Evolutionary conservation across 2,888 invertebrate genomes (phyloP).

Genomic region (Acrobeloides nanus): DNA sequence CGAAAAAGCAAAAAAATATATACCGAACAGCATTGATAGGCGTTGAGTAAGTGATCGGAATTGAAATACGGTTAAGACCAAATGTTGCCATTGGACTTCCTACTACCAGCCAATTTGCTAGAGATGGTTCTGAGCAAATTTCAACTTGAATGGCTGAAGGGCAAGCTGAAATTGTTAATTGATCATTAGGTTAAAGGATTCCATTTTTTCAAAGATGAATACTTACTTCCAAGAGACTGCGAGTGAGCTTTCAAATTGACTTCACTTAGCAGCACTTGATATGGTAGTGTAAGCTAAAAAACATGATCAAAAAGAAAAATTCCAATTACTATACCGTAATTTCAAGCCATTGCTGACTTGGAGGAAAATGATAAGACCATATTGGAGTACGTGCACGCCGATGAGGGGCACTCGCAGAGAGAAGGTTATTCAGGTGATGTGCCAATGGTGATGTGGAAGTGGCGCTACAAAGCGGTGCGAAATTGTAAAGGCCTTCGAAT

Average conservation of each 20-base stretch:
- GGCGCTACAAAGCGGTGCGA: slow-evolving; percentile 12
- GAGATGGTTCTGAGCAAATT: slow-evolving; percentile 23
- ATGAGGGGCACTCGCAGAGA: slow-evolving; percentile 73
- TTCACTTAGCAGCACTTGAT: slow-evolving; percentile 77
- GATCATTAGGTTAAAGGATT: no score
- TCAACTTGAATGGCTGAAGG: slow-evolving; percentile 36
- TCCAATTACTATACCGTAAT: slow-evolving; percentile 54
- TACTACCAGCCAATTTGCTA: slow-evolving; percentile 13
- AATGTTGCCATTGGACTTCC: slow-evolving; percentile 17
- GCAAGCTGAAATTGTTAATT: slow-evolving; percentile 12
- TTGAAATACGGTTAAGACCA: slow-evolving; percentile 15
- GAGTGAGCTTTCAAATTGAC: slow-evolving; percentile 69
- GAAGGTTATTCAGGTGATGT: slow-evolving; percentile 78
- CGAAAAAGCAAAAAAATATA: no score
- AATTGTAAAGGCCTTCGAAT: slow-evolving; percentile 13
- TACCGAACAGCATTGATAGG: slow-evolving; percentile 47
- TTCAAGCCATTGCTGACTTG: slow-evolving; percentile 76
- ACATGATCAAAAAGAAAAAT: neutral
- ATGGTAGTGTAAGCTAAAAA: slow-evolving; percentile 62
- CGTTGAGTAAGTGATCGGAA: slow-evolving; percentile 16
- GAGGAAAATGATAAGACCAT: slow-evolving; percentile 93
- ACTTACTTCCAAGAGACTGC: slow-evolving; percentile 70
- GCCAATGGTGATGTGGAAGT: slow-evolving; percentile 63
- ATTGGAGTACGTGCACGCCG: slow-evolving; percentile 66
- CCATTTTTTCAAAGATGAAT: slow-evolving; percentile 5